A percentile compares a stretch with the other conserved stretches of the same genome.
These are phyloP conservation scores for Gopherus flavomarginatus DNA, from an alignment of 2,113 vertebrate genomes.

Conservation along the genomic window DNA sequence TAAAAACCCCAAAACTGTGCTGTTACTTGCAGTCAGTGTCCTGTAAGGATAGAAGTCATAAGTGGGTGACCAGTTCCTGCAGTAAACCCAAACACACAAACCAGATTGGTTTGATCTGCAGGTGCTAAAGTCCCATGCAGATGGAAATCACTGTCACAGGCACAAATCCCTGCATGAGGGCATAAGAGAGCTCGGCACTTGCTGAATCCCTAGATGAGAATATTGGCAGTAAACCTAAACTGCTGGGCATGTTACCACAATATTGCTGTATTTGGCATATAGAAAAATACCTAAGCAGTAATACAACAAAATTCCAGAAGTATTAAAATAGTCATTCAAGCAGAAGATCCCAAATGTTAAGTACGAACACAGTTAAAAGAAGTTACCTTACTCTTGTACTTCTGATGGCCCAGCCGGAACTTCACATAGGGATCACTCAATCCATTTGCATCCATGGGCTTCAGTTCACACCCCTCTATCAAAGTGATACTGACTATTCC, in stretches of 20 bases:
- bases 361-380: not conserved
- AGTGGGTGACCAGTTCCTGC: rapidly evolving
- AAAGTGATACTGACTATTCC: conserved; percentile 95
- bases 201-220: not conserved
- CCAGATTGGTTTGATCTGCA: not conserved
- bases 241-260: not conserved
- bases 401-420: conserved; percentile 94
- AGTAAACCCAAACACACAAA: not conserved
- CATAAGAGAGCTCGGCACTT: rapidly evolving
- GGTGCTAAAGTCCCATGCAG: not conserved
- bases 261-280: not conserved
- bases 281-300: not conserved
- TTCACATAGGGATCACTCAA: conserved; percentile 96
- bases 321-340: not conserved
- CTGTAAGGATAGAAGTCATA: not conserved
- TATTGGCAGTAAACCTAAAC: not conserved
- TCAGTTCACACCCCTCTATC: conserved; percentile 90
- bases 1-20: not conserved
- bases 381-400: conserved; percentile 98
- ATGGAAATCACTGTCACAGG: rapidly evolving
- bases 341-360: not conserved
- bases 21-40: not conserved
- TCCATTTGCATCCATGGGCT: conserved; percentile 94
- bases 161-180: not conserved
- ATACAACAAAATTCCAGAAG: not conserved